Base-by-base conservation (phyloP, 2,797 vertebrate genomes). In the Lophotriccus pileatus region DNA sequence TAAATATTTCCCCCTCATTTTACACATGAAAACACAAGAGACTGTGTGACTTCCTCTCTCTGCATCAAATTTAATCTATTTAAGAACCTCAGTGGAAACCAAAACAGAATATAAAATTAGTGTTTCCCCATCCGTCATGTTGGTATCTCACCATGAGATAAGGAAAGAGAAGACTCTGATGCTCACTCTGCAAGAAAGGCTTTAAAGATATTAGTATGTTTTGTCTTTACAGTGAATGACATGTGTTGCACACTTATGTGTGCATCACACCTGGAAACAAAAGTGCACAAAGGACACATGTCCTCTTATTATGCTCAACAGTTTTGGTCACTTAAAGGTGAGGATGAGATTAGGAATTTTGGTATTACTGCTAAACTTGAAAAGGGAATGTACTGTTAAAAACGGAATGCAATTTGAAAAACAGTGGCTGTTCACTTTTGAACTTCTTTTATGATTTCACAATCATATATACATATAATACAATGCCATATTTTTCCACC, bases 111-210 rank as follows among this genome's bases (percentile, higher is more conserved):
- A 43, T 27, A 46, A 44, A 78, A 53, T 27, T 3, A 30, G 19
- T 28, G 69, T 34, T 49, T 59, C 23, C 23, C 3, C 0, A 37
- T 44, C 37, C 30, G 76, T 82, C 53, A 67, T 0, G 0, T 6
- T 23, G 27, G 46, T 67, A 59, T 25, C 36, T 58, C 44, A 28
- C 13, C 1, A 1, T 24, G 32, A 69, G 32, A 74, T 14, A 69
- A 0, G 1, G 22, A 46, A 75, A 66, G 36, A 66, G 22, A 82
- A 73, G 63, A 91, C 25, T 28, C 3, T 64, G 41, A 75, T 13
- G 14, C 18, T 36, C 30, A 27, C 25, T 53, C 36, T 37, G 39
- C 44, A 68, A 62, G 9, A 50, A 41, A 55, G 19, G 20, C n/a
- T 41, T 75, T 47, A 52, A 69, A 82, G 23, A 23, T 19, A 52